These are phyloP conservation scores for Chorisops tibialis DNA, from an alignment of 2,888 invertebrate genomes.

Conservation along the genomic window DNA sequence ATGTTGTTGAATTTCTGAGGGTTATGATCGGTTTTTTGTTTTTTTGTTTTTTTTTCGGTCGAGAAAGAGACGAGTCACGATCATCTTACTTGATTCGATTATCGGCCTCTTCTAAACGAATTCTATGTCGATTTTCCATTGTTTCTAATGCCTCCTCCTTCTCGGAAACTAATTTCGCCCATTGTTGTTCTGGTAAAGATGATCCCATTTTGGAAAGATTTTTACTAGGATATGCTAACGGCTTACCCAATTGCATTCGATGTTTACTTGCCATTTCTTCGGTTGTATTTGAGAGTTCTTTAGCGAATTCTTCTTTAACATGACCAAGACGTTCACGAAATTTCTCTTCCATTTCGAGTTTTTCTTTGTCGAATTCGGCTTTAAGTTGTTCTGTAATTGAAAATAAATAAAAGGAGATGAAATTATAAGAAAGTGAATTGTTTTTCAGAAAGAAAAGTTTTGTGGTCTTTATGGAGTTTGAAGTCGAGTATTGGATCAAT, in stretches of 20 bases:
- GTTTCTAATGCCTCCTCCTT: slow-evolving; percentile 57
- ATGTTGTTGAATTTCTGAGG: too few relatives aligned
- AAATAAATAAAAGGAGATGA: background rate
- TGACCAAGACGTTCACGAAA: slow-evolving; percentile 62
- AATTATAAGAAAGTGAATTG: too few relatives aligned
- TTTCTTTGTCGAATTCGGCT: slow-evolving; percentile 62
- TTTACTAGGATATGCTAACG: slow-evolving; percentile 43
- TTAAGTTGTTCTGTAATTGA: slow-evolving; percentile 39
- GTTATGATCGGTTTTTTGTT: too few relatives aligned
- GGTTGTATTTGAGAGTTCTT: slow-evolving; percentile 51
- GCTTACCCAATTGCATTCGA: slow-evolving; percentile 64
- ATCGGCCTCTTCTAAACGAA: slow-evolving; percentile 48
- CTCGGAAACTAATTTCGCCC: slow-evolving; percentile 57
- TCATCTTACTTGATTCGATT: slow-evolving; percentile 53
- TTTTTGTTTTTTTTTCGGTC: too few relatives aligned
- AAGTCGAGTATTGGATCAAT: too few relatives aligned
- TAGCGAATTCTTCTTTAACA: slow-evolving; percentile 50
- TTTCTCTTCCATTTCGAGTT: slow-evolving; percentile 70
- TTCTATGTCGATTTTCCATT: slow-evolving; percentile 56
- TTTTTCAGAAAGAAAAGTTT: too few relatives aligned
- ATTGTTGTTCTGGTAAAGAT: slow-evolving; percentile 53
- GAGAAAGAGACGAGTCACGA: background rate
- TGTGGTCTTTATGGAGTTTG: too few relatives aligned
- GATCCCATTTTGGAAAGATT: slow-evolving; percentile 14
- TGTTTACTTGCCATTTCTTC: slow-evolving; percentile 64